phyloP scores from a whole-genome alignment of 2,797 vertebrate species.

The Mergus octosetaceus region DNA sequence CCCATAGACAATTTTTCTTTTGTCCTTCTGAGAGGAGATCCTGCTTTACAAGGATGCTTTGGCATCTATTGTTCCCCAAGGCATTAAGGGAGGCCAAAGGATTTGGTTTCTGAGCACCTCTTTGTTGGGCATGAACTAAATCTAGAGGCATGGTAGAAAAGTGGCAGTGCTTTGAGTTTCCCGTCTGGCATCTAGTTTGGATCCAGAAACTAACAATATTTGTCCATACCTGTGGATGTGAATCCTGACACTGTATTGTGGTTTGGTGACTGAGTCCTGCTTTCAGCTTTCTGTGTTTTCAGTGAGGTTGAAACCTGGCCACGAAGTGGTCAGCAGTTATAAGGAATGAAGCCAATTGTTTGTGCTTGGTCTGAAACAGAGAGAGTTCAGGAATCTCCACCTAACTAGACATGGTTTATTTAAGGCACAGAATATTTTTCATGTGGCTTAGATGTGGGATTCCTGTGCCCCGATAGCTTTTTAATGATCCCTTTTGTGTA shows the following conservation, averaged over 20 bases:
- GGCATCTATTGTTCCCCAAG: background rate
- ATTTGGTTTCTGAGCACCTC: background rate
- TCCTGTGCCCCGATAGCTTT: background rate
- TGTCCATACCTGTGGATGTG: background rate
- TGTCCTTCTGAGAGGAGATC: background rate
- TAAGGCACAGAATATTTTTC: background rate
- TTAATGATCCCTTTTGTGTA: background rate
- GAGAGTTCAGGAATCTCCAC: background rate
- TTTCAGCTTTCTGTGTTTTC: background rate
- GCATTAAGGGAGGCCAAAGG: background rate
- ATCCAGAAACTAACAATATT: background rate
- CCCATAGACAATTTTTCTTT: background rate
- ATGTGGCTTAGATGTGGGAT: background rate
- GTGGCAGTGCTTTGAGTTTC: background rate
- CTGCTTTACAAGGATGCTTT: background rate
- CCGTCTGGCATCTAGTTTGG: background rate
- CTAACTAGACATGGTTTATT: background rate
- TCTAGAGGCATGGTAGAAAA: background rate
- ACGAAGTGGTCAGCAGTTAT: background rate
- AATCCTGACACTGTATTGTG: background rate
- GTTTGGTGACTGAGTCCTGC: background rate
- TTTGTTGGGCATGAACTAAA: background rate
- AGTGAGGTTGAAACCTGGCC: background rate
- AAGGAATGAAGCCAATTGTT: background rate
- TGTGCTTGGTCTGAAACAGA: background rate